Evolutionary conservation across 2,888 invertebrate genomes (phyloP).

Genomic region (Phyto melanocephala): DNA sequence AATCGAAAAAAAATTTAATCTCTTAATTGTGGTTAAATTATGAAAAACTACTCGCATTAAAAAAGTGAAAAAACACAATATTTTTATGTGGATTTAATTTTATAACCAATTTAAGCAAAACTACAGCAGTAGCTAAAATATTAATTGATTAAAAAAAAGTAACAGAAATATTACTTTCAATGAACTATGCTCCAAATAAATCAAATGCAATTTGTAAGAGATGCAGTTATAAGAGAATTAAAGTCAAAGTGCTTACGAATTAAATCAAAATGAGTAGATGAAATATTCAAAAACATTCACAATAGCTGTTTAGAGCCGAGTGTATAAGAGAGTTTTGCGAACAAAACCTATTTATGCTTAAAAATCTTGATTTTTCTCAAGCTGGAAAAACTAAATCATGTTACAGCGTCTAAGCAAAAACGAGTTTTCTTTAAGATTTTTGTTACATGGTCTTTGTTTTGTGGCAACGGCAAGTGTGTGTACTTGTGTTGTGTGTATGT

Average conservation of each 20-base stretch:
- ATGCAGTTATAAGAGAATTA: not conserved
- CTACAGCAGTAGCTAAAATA: not conserved
- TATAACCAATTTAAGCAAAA: not conserved
- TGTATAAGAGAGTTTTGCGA: conserved; percentile 30
- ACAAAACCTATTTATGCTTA: not conserved
- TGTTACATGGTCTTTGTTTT: conserved; percentile 9
- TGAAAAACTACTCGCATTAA: not conserved
- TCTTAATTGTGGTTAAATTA: conserved; percentile 48
- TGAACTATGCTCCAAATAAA: not conserved
- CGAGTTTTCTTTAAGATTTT: conserved; percentile 41
- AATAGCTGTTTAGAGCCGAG: not conserved
- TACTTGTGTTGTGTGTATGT: not conserved
- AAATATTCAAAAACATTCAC: conserved; percentile 29
- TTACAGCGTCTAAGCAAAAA: conserved; percentile 36
- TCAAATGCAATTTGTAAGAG: not conserved
- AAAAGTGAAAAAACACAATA: too few species aligned
- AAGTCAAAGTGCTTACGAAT: too few species aligned
- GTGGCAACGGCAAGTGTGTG: not conserved
- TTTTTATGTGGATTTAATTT: conserved; percentile 3
- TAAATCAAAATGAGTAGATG: not conserved
- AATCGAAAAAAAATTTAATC: conserved; percentile 20
- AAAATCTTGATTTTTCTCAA: not conserved
- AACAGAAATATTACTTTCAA: not conserved
- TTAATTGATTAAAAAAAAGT: not conserved
- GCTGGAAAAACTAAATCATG: conserved; percentile 60